Evolutionary conservation across 1,140 invertebrate genomes (phyloP), one percentile per base, ranked within the genome.

Genomic region (Drosophila nannoptera): DNA sequence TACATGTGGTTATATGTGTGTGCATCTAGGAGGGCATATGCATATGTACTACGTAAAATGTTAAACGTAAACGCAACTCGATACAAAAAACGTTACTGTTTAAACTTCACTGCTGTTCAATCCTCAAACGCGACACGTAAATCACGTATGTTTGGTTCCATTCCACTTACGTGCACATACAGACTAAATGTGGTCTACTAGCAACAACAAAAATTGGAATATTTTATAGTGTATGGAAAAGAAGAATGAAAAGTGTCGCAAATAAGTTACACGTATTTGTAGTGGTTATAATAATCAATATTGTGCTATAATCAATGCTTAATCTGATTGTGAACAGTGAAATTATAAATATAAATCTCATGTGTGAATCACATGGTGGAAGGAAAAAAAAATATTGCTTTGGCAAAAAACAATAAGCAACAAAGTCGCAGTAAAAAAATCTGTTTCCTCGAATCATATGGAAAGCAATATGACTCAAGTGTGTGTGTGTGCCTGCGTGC

Each of bases 21-120:
- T 46, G 63, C 56, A 71, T 48, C 61, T 65, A 65, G 68, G 61
- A 56, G 67, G 65, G 54, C 49, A 35, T 46, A 60, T 70, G 40
- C 54, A 58, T 65, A 65, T 54, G 58, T 68, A 49, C 43, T 55
- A 62, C 66, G 59, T 69, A 69, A 68, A 49, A 55, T 54, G 67
- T 52, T 48, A 49, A 73, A 22, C 22, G 22, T 22, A 22, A 22
- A 74, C 64, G 55, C 67, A 59, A 72, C 52, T 61, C 60, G 65
- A 69, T 70, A 45, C 69, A 68, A 73, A 72, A 72, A 72, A 67
- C 56, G 64, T 72, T 62, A 72, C 43, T 35, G 69, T 12, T 50
- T 29, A 38, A 72, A 61, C 69, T n/a, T n/a, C n/a, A n/a, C n/a
- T n/a, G n/a, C n/a, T 45, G 52, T 72, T 52, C 50, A 68, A 46